Base-by-base conservation (phyloP, 92 coral and sea anemone genomes). In the Micromussa lordhowensis region DNA sequence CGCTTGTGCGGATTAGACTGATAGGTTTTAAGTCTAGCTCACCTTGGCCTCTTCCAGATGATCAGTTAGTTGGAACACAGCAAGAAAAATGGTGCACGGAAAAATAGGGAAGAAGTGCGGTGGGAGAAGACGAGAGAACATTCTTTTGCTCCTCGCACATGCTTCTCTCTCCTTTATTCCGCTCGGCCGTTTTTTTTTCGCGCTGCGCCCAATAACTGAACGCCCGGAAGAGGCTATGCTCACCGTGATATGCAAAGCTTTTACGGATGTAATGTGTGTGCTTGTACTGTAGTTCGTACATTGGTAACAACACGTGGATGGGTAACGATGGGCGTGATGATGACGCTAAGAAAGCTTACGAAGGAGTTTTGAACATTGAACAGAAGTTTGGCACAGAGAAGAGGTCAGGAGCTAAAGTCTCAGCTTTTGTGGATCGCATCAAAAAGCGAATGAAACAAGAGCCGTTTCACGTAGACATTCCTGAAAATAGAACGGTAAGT, bases 281-380 rank as follows among this genome's bases (percentile, higher is more conserved):
- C 34, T 31, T 34, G 26, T 32, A 72, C 26, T 72, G 49, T 21
- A 94, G 96, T 77, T 94, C 96, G 10, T 94, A 94, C 73, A 94
- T 94, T 68, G 96, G 96, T 36, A 94, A 94, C 74, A 94, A 94
- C 84, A 94, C 96, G 26, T 94, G 96, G 96, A 94, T 94, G 96
- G 93, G 93, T 31, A 83, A 91, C 49, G 93, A 90, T 58, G 93
- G 91, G 2, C 90, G 95, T 30, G 95, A 95, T 55, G 85, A 86
- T 64, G 95, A 95, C 78, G 95, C 95, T 21, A 95, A 93, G 90
- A 88, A 90, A 58, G 95, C 95, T 51, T 93, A 92, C 54, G 94
- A 95, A 49, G 97, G 97, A 38, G 95, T 94, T 13, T 82, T 94
- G 34, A 94, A 92, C 89, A 94, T 94, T 66, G 97, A 94, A 54